These are phyloP conservation scores for Coecobrya sp. DNA, from an alignment of 2,888 invertebrate species.

Conservation along the genomic window DNA sequence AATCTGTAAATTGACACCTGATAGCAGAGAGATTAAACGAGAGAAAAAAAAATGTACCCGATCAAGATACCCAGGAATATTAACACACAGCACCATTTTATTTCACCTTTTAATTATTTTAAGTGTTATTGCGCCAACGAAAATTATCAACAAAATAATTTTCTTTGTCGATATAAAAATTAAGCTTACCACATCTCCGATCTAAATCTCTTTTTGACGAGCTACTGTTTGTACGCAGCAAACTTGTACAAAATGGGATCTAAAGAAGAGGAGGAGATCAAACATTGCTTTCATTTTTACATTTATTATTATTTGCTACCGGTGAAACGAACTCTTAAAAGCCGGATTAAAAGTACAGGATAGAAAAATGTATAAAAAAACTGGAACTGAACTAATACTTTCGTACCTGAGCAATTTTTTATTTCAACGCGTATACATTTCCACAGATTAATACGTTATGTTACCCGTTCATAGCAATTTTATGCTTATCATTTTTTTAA, in stretches of 20 bases:
- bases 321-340: neutral
- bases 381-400: constrained; percentile 20
- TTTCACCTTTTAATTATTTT: neutral
- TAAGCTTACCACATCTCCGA: no score
- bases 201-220: constrained; percentile 55
- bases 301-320: no score
- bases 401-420: no score
- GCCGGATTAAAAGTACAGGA: constrained; percentile 6
- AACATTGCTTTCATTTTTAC: neutral
- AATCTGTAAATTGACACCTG: neutral
- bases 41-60: neutral
- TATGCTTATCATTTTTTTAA: constrained; percentile 17
- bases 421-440: no score
- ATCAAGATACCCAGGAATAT: no score
- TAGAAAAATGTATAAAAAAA: constrained; percentile 5
- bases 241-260: constrained; percentile 10
- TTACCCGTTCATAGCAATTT: neutral
- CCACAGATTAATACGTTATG: constrained; percentile 2
- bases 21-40: neutral
- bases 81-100: neutral
- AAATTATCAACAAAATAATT: neutral
- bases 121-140: constrained; percentile 15
- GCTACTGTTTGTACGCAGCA: constrained; percentile 20
- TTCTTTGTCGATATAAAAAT: neutral
- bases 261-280: neutral